Percentiles rank a stretch among this genome's conserved stretches.
These are phyloP conservation scores for Otis tarda DNA, from an alignment of 2,113 vertebrate species.

Conservation along the genomic window DNA sequence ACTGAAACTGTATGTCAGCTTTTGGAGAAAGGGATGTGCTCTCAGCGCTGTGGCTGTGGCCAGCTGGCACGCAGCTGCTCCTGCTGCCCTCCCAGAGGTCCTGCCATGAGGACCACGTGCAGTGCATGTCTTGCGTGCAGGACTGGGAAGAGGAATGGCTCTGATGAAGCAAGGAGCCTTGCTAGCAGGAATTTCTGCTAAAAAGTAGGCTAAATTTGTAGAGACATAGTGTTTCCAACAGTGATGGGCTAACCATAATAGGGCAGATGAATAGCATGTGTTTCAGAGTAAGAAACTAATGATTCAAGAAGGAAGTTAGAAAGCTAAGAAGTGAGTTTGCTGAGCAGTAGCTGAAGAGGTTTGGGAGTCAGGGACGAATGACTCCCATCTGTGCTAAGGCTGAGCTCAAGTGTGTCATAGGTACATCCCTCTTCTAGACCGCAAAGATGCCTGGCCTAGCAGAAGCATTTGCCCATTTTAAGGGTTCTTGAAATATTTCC, in stretches of 20 bases:
- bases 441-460: background rate
- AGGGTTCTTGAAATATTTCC: background rate
- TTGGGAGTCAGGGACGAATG: background rate
- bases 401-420: background rate
- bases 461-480: background rate
- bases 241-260: background rate
- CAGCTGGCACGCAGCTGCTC: background rate
- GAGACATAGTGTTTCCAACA: background rate
- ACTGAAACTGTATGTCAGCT: rapidly evolving
- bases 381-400: background rate
- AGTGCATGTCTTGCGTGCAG: background rate
- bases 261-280: background rate
- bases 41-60: background rate
- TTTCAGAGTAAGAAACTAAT: background rate
- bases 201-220: background rate
- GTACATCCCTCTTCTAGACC: background rate
- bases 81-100: background rate
- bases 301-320: background rate
- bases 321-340: background rate
- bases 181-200: background rate
- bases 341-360: background rate
- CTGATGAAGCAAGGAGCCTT: background rate
- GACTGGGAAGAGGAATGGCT: background rate
- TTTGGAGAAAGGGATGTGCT: background rate
- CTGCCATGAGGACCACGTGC: background rate